phyloP scores from a whole-genome alignment of 2,113 vertebrate genomes.

The Hippolais icterina region DNA sequence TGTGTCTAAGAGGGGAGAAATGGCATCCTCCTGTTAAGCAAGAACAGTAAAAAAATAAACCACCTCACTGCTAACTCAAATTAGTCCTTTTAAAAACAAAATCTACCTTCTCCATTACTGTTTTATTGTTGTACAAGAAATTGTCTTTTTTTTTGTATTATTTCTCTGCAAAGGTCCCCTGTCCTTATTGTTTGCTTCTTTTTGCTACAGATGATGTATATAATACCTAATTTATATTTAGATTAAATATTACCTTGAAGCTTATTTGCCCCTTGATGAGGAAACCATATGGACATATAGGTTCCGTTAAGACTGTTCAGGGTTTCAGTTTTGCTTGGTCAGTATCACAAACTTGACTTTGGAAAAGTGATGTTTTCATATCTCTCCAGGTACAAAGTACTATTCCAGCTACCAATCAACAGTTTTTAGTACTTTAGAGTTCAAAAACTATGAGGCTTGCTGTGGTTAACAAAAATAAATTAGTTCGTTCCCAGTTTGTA shows the following conservation, averaged over 20 bases:
- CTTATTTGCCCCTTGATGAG: slow-evolving; percentile 57
- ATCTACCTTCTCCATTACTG: slow-evolving; percentile 24
- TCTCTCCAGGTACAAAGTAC: background rate
- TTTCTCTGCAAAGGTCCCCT: background rate
- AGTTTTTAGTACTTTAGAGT: background rate
- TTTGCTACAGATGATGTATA: slow-evolving; percentile 39
- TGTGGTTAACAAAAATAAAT: background rate
- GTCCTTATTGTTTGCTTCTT: slow-evolving; percentile 34
- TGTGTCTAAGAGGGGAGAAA: background rate
- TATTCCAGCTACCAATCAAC: background rate
- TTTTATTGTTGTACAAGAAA: slow-evolving; percentile 41
- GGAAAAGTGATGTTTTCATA: background rate
- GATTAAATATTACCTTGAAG: slow-evolving; percentile 72
- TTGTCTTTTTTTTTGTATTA: slow-evolving; percentile 57
- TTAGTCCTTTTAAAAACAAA: slow-evolving; percentile 34
- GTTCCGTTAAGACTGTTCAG: background rate
- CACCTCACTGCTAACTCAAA: background rate
- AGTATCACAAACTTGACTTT: background rate
- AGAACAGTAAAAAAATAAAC: background rate
- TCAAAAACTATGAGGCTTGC: background rate
- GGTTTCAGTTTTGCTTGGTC: background rate
- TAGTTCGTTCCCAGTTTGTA: background rate
- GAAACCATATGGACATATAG: slow-evolving; percentile 23
- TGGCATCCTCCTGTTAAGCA: background rate
- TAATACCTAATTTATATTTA: slow-evolving; percentile 71